phyloP scores from a whole-genome alignment of 2,113 vertebrate genomes.

The Hassar affinis region DNA sequence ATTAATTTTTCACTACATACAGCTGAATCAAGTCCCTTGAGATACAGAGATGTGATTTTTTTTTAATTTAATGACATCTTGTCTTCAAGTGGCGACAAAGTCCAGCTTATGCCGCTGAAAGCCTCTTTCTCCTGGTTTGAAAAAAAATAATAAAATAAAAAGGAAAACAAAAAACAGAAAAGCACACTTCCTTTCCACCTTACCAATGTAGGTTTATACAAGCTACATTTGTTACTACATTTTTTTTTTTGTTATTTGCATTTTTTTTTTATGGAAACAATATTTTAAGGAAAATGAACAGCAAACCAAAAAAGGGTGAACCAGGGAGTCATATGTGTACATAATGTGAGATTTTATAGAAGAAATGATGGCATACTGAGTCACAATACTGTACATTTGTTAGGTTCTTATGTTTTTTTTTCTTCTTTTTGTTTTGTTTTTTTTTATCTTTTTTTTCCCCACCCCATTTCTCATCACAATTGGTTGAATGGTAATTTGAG shows the following conservation, averaged over 20 bases:
- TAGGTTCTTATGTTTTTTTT: slow-evolving; percentile 51
- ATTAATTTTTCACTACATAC: slow-evolving; percentile 88
- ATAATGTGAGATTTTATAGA: slow-evolving; percentile 57
- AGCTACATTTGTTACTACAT: slow-evolving; percentile 91
- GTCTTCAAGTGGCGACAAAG: slow-evolving; percentile 99
- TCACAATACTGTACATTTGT: slow-evolving; percentile 74
- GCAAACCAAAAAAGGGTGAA: slow-evolving; percentile 87
- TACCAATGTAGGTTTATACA: slow-evolving; percentile 82
- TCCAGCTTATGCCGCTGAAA: slow-evolving; percentile 99
- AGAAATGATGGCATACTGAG: slow-evolving; percentile 66
- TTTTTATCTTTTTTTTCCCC: slow-evolving; percentile 2
- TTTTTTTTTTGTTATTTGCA: slow-evolving; percentile 73
- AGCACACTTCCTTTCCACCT: slow-evolving; percentile 82
- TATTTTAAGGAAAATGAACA: slow-evolving; percentile 75
- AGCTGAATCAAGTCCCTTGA: slow-evolving; percentile 98
- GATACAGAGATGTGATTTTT: slow-evolving; percentile 91
- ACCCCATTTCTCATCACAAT: slow-evolving; percentile 67
- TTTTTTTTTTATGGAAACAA: slow-evolving; percentile 78
- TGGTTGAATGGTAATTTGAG: slow-evolving; percentile 81
- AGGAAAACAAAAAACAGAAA: slow-evolving; percentile 36
- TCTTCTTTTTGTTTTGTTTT: slow-evolving; percentile 5
- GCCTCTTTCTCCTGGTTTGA: slow-evolving; percentile 78
- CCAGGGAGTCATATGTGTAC: slow-evolving; percentile 75
- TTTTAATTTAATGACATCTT: slow-evolving; percentile 92
- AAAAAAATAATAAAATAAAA: slow-evolving; percentile 59